A percentile compares a stretch with the other conserved stretches of the same genome.
phyloP scores from a whole-genome alignment of 1,140 invertebrate species.

The Drosophila persimilis region DNA sequence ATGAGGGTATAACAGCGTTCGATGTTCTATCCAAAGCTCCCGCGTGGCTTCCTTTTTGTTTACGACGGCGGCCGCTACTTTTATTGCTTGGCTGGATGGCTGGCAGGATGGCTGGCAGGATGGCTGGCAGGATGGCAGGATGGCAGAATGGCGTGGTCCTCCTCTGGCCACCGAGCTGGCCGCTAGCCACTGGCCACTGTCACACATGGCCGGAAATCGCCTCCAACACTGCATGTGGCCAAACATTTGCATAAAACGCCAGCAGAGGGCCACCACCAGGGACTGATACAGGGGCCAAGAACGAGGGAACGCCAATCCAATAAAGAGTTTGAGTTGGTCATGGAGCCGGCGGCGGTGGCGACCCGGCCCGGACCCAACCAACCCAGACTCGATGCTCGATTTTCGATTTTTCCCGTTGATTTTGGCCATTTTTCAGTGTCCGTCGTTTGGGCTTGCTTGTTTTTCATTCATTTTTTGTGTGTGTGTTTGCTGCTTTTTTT shows the following conservation, averaged over 20 bases:
- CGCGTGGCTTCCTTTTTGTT: slow-evolving; percentile 25
- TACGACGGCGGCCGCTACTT: slow-evolving; percentile 53
- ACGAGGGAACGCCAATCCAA: slow-evolving; percentile 1
- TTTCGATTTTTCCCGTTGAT: slow-evolving; percentile 77
- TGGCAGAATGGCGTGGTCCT: background rate
- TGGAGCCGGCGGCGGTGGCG: slow-evolving; percentile 4
- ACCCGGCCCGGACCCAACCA: slow-evolving; percentile 13
- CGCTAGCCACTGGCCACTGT: slow-evolving; percentile 51
- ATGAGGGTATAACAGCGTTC: slow-evolving; percentile 21
- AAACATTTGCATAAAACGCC: slow-evolving; percentile 79
- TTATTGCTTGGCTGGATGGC: slow-evolving; percentile 58
- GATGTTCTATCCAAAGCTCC: background rate
- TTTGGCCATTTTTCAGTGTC: slow-evolving; percentile 78
- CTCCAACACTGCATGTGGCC: slow-evolving; percentile 73
- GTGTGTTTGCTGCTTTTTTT: slow-evolving; percentile 2
- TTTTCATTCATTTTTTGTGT: slow-evolving; percentile 24
- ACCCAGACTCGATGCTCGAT: slow-evolving; percentile 49
- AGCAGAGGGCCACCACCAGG: slow-evolving; percentile 10
- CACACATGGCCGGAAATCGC: slow-evolving; percentile 78
- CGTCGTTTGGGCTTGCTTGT: slow-evolving; percentile 24
- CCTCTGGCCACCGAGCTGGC: slow-evolving; percentile 9
- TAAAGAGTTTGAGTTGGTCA: slow-evolving; percentile 4
- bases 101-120: background rate
- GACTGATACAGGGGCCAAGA: slow-evolving; percentile 1
- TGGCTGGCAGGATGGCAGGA: background rate